These are phyloP conservation scores for Drosophila kuntzei DNA, from an alignment of 2,888 invertebrate species.

Conservation along the genomic window DNA sequence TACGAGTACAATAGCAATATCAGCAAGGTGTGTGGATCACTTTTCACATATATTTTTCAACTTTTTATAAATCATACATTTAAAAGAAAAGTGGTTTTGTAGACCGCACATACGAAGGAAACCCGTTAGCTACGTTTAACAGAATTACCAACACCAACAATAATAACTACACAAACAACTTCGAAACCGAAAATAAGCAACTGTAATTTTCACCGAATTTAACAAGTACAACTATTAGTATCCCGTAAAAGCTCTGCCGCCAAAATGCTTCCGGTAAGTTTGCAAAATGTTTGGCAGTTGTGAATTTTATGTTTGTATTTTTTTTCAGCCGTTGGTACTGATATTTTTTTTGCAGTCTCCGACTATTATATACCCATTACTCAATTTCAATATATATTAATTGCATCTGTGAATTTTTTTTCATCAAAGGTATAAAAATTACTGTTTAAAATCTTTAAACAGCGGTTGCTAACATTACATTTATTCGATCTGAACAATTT, in stretches of 20 bases:
- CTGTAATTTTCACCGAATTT: slow-evolving; percentile 12
- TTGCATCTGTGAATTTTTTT: no score
- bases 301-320: slow-evolving; percentile 3
- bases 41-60: slow-evolving; percentile 54
- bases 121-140: slow-evolving; percentile 36
- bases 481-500: no score
- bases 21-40: slow-evolving; percentile 38
- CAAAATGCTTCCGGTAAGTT: slow-evolving; percentile 84
- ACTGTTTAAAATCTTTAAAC: no score
- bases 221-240: slow-evolving; percentile 35
- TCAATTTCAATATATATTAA: no score
- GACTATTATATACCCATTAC: not conserved
- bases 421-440: no score
- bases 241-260: slow-evolving; percentile 59
- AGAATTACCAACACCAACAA: slow-evolving; percentile 34
- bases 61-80: slow-evolving; percentile 39
- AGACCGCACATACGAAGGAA: slow-evolving; percentile 41
- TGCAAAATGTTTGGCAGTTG: slow-evolving; percentile 38
- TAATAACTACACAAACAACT: slow-evolving; percentile 39
- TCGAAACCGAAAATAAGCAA: slow-evolving; percentile 14
- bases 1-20: slow-evolving; percentile 10
- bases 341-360: no score
- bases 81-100: slow-evolving; percentile 47
- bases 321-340: slow-evolving; percentile 30
- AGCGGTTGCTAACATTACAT: no score